Conservation (phyloP, 1,140 invertebrate genomes). For the Oscheius sp. region DNA sequence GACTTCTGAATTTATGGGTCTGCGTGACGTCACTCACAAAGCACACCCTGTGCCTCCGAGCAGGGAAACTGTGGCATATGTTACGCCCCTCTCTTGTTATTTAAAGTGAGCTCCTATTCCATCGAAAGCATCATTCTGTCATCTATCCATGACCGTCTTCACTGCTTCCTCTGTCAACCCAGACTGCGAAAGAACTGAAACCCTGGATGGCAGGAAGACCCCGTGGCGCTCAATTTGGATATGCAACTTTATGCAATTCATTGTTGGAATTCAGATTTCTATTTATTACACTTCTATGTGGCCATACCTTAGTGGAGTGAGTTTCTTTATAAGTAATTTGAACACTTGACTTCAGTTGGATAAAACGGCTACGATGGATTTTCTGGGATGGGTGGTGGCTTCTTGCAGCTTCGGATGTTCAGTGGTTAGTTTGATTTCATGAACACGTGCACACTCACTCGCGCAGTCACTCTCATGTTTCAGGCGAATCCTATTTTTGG, state of each 20-base stretch:
- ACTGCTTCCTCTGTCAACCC: too few species aligned
- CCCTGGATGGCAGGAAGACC: neutral
- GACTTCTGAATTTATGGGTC: too few species aligned
- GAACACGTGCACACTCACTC: neutral
- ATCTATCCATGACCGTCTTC: too few species aligned
- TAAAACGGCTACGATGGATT: conserved; percentile 27
- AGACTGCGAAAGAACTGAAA: neutral
- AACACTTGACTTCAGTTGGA: conserved; percentile 31
- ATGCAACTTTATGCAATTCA: conserved; percentile 37
- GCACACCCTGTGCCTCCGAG: too few species aligned
- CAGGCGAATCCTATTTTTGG: conserved; percentile 25
- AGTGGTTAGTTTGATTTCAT: neutral
- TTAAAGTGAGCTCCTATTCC: too few species aligned
- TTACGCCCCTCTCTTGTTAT: too few species aligned
- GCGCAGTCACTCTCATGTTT: too few species aligned
- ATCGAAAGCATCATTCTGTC: too few species aligned
- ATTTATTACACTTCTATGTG: conserved; percentile 40
- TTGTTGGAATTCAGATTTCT: conserved; percentile 38
- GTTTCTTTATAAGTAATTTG: neutral
- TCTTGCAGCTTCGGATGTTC: conserved; percentile 21
- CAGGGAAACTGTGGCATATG: too few species aligned
- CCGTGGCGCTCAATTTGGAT: conserved; percentile 41
- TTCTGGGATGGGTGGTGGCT: conserved; percentile 35
- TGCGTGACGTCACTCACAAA: too few species aligned
- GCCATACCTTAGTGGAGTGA: conserved; percentile 37